Base-by-base conservation (phyloP, 2,113 vertebrate species). In the Triplophysa rosa region DNA sequence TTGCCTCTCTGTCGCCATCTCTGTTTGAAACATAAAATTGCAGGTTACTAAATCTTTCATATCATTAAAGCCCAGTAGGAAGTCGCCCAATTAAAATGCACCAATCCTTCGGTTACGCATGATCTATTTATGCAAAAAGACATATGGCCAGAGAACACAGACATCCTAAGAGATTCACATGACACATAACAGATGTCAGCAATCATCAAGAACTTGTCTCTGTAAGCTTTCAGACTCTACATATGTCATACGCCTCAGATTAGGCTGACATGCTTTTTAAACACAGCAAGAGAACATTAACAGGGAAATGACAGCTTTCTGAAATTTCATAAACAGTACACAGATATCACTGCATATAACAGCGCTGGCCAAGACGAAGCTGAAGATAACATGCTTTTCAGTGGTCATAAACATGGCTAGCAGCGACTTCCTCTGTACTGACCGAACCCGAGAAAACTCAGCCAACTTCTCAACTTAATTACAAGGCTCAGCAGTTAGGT, bases 381-480 rank as follows among this genome's bases (percentile, higher is more conserved):
- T 63, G 58, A 29, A 74, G 71, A 74, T 63, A 73, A 73, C 33
- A 74, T 12, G 14, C 71, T 74, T 42, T 40, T 42, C 69, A 72
- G 11, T 72, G 54, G 33, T 72, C n/a, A 72, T 42, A 63, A 52
- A 74, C 58, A 63, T n/a, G 58, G 23, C 37, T 63, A 4, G 14
- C 59, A 79, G 14, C 26, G 66, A 29, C 80, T 85, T 77, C 86
- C 83, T 85, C 67, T 77, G 69, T 74, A 78, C 80, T 67, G 83
- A 82, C 80, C 67, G 72, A 56, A 82, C 45, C 58, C 58, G 77
- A 40, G 56, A 63, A 45, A 59, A 66, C 82, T 62, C 23, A 72
- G 84, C 86, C 86, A 86, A 87, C 80, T 83, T 83, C 82, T 89
- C 87, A 78, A 87, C 85, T 84, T 85, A 89, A 90, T 90, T 86